These are phyloP conservation scores for Desoria tigrina DNA, from an alignment of 2,888 invertebrate genomes.

Conservation along the genomic window DNA sequence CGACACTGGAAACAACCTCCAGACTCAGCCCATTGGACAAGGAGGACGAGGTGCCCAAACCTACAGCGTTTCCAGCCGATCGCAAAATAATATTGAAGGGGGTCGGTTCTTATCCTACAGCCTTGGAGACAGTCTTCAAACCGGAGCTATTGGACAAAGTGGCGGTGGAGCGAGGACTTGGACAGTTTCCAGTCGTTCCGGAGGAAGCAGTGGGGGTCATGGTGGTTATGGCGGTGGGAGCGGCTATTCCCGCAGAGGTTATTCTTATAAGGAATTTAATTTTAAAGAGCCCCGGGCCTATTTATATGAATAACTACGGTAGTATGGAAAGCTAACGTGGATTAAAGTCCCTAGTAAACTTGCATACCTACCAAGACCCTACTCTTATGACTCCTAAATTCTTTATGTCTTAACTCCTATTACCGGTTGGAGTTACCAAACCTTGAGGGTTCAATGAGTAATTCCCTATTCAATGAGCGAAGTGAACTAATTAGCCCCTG, in stretches of 20 bases:
- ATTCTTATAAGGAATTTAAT: too few species aligned
- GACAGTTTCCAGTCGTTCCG: neutral
- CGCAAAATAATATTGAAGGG: neutral
- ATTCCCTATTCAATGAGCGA: too few species aligned
- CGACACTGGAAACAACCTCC: slow-evolving; percentile 16
- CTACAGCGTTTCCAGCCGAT: slow-evolving; percentile 12
- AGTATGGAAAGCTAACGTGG: too few species aligned
- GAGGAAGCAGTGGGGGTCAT: neutral
- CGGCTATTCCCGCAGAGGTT: neutral
- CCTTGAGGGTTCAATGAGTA: too few species aligned
- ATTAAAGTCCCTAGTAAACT: too few species aligned
- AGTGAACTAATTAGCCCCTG: too few species aligned
- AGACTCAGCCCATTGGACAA: slow-evolving; percentile 12
- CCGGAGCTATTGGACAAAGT: neutral
- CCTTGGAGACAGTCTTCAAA: slow-evolving; percentile 16
- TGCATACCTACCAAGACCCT: too few species aligned
- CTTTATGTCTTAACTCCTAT: too few species aligned
- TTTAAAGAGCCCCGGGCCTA: too few species aligned
- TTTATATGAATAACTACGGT: too few species aligned
- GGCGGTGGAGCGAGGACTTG: slow-evolving; percentile 3
- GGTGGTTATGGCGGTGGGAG: neutral
- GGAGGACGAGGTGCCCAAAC: slow-evolving; percentile 4
- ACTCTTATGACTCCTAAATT: too few species aligned
- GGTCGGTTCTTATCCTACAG: slow-evolving; percentile 13
- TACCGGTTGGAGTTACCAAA: too few species aligned